Conservation (phyloP, 2,888 invertebrate species). For the Unio delphinus region DNA sequence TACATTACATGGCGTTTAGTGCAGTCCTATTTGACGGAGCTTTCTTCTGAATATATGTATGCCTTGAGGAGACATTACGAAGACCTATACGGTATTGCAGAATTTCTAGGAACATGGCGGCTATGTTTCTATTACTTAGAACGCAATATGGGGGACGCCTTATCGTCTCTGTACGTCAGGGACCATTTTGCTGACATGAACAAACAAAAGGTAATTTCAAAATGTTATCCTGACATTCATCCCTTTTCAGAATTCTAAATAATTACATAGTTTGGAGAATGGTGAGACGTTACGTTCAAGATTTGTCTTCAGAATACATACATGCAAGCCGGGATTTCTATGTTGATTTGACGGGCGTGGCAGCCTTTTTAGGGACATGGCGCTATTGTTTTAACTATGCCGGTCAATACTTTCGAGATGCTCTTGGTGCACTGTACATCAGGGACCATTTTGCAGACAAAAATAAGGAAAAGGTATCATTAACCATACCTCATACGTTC, state of each 20-base stretch:
- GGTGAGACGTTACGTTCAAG: slow-evolving; percentile 75
- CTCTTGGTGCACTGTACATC: slow-evolving; percentile 55
- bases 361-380: slow-evolving; percentile 51
- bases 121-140: slow-evolving; percentile 51
- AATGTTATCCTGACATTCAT: neutral
- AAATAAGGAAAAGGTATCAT: slow-evolving; percentile 53
- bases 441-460: slow-evolving; percentile 47
- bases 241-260: slow-evolving; percentile 73
- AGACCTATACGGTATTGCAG: slow-evolving; percentile 44
- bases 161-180: slow-evolving; percentile 52
- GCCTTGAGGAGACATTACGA: slow-evolving; percentile 56
- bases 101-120: slow-evolving; percentile 53
- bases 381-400: slow-evolving; percentile 52
- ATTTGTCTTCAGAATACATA: slow-evolving; percentile 73
- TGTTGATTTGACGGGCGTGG: slow-evolving; percentile 46
- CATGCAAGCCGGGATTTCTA: slow-evolving; percentile 58
- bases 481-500: neutral
- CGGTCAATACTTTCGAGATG: slow-evolving; percentile 44
- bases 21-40: slow-evolving; percentile 75
- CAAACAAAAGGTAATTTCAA: slow-evolving; percentile 48
- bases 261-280: slow-evolving; percentile 78
- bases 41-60: slow-evolving; percentile 73
- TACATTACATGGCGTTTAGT: slow-evolving; percentile 78
- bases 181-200: slow-evolving; percentile 52
- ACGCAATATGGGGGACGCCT: slow-evolving; percentile 46